phyloP scores from a whole-genome alignment of 2,888 invertebrate species.

The Drosophila quinaria region DNA sequence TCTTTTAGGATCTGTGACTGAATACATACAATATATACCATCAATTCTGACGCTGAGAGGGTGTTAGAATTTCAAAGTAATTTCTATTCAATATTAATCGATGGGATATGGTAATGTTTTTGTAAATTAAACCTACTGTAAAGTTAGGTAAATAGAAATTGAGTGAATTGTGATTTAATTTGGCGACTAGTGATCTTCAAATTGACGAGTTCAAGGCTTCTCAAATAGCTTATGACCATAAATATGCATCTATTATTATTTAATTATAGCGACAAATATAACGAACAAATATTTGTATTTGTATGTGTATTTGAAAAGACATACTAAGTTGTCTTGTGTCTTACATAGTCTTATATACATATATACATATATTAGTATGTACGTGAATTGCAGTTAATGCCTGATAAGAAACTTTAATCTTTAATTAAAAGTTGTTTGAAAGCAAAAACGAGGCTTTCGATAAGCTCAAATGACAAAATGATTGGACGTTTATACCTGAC shows the following conservation, averaged over 20 bases:
- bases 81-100: neutral
- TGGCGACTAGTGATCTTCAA: neutral
- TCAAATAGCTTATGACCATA: neutral
- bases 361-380: constrained; percentile 7
- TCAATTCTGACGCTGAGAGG: neutral
- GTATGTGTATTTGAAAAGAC: neutral
- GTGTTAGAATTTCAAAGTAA: neutral
- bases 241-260: constrained; percentile 5
- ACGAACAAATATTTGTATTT: neutral
- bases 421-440: constrained; percentile 66
- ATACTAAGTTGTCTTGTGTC: constrained; percentile 6
- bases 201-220: neutral
- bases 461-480: constrained; percentile 63
- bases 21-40: neutral
- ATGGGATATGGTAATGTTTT: neutral
- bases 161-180: neutral
- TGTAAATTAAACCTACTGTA: neutral
- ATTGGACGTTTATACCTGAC: constrained; percentile 52
- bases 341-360: neutral
- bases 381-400: constrained; percentile 65
- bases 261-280: neutral
- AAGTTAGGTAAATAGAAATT: neutral
- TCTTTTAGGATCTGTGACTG: neutral
- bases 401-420: constrained; percentile 80
- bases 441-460: constrained; percentile 69